Conservation (phyloP, 1,140 invertebrate species). For the Pristionchus pacificus region DNA sequence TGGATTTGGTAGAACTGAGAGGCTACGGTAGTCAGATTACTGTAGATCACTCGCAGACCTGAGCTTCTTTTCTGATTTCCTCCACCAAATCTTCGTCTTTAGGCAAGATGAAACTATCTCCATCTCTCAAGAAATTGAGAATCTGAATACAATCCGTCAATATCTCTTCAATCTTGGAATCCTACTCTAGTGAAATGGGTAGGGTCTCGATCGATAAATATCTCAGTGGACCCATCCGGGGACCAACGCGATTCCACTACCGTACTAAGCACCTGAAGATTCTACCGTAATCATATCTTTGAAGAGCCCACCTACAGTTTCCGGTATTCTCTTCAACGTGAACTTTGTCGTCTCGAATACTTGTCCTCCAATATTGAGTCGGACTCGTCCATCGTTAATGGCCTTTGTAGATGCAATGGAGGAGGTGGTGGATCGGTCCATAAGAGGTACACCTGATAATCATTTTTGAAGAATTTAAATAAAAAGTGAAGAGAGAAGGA, state of each 20-base stretch:
- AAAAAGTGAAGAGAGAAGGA: no score
- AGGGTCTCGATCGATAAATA: slow-evolving; percentile 29
- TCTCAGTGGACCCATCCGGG: background rate
- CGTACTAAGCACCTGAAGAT: slow-evolving; percentile 14
- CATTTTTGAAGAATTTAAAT: no score
- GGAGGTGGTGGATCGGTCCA: background rate
- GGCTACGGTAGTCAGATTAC: background rate
- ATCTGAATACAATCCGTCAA: background rate
- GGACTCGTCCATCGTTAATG: slow-evolving; percentile 5
- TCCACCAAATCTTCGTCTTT: slow-evolving; percentile 22
- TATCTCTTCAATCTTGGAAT: background rate
- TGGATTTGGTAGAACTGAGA: slow-evolving; percentile 34
- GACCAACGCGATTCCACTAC: slow-evolving; percentile 26
- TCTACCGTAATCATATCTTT: no score
- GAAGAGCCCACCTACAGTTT: slow-evolving; percentile 14
- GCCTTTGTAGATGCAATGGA: background rate
- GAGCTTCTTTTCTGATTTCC: slow-evolving; percentile 28
- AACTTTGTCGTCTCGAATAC: slow-evolving; percentile 24
- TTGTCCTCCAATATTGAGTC: slow-evolving; percentile 25
- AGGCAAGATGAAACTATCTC: slow-evolving; percentile 19
- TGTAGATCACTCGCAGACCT: slow-evolving; percentile 3
- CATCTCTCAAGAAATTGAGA: slow-evolving; percentile 28
- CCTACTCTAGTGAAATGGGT: slow-evolving; percentile 23
- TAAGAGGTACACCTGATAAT: no score
- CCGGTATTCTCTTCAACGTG: slow-evolving; percentile 15